phyloP scores from a whole-genome alignment of 1,140 invertebrate genomes.

The Eumeta japonica region DNA sequence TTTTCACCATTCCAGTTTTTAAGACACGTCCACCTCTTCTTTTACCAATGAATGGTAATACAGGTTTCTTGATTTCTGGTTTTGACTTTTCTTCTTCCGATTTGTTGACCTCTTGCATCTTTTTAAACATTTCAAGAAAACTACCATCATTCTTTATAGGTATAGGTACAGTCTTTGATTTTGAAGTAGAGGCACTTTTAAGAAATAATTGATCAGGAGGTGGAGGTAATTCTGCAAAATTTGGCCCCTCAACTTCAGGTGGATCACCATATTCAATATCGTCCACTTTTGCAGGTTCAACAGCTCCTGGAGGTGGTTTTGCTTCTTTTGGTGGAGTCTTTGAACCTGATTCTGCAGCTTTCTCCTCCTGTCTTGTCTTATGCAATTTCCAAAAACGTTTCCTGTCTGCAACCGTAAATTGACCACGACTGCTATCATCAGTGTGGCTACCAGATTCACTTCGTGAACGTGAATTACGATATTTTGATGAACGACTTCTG shows the following conservation, averaged over 20 bases:
- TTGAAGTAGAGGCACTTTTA: constrained; percentile 29
- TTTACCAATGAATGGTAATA: constrained; percentile 73
- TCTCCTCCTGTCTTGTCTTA: constrained; percentile 29
- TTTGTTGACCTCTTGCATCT: constrained; percentile 70
- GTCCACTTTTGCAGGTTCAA: constrained; percentile 32
- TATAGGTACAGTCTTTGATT: constrained; percentile 26
- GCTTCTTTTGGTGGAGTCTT: constrained; percentile 35
- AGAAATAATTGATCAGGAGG: constrained; percentile 24
- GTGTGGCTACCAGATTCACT: constrained; percentile 24
- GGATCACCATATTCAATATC: constrained; percentile 46
- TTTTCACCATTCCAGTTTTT: constrained; percentile 87
- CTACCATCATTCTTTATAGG: constrained; percentile 75
- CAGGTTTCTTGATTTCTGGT: constrained; percentile 53
- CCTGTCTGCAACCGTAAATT: constrained; percentile 44
- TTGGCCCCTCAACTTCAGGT: constrained; percentile 46
- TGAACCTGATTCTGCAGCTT: constrained; percentile 18
- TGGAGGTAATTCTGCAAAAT: constrained; percentile 40
- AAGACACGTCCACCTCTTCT: constrained; percentile 80
- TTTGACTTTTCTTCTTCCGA: constrained; percentile 34
- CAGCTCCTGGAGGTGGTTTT: constrained; percentile 35
- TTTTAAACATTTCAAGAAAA: constrained; percentile 87
- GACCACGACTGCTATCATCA: constrained; percentile 41
- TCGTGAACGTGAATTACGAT: constrained; percentile 8
- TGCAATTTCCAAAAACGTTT: constrained; percentile 48
- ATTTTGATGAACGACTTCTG: constrained; percentile 4